Conservation (phyloP, 2,797 vertebrate species). For the Hypotaenidia philippensis region DNA sequence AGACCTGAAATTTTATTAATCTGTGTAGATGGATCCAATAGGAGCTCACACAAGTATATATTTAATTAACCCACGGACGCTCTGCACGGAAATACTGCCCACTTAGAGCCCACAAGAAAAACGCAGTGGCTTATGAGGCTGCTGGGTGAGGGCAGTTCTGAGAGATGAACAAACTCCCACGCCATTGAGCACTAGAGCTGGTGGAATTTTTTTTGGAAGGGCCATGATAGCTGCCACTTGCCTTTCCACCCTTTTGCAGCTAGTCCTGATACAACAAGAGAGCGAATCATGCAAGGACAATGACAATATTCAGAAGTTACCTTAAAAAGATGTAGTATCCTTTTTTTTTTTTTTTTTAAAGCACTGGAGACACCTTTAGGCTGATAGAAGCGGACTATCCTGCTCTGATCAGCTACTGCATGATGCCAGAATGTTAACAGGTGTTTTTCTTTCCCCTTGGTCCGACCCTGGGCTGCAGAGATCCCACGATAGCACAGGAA, state of each 20-base stretch:
- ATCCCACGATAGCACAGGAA: conserved; percentile 12
- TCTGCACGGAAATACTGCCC: neutral
- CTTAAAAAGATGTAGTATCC: neutral
- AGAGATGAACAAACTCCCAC: neutral
- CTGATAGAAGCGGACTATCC: neutral
- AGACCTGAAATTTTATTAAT: neutral
- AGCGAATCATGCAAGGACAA: neutral
- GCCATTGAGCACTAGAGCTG: neutral
- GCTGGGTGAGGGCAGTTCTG: neutral
- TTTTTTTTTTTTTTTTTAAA: neutral
- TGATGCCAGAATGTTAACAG: neutral
- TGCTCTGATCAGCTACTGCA: neutral
- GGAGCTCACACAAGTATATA: neutral
- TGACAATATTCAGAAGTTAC: neutral
- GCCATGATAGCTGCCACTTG: neutral
- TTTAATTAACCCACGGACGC: accelerated
- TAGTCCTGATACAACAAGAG: neutral
- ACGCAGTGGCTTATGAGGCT: accelerated
- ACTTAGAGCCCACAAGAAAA: neutral
- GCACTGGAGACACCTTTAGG: neutral
- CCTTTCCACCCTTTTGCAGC: neutral
- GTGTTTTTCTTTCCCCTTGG: neutral
- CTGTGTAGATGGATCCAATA: neutral
- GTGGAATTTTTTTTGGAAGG: neutral
- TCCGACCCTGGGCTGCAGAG: neutral